These are phyloP conservation scores for Monarcha castaneiventris DNA, from an alignment of 2,113 vertebrate genomes.

Conservation along the genomic window DNA sequence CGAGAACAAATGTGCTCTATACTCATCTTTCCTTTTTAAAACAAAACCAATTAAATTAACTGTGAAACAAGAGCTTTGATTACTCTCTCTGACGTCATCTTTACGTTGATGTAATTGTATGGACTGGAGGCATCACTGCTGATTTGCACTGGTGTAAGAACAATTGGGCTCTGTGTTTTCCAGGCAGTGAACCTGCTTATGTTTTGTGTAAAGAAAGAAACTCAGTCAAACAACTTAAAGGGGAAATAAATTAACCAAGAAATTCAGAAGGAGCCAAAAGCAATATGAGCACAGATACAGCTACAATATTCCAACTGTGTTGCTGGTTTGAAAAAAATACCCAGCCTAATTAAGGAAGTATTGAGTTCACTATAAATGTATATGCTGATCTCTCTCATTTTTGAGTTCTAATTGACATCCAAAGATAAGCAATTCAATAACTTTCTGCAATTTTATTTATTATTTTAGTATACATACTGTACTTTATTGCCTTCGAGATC, in stretches of 20 bases:
- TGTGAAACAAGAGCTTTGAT: slow-evolving; percentile 15
- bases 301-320: not conserved
- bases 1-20: slow-evolving; percentile 8
- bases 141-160: not conserved
- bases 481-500: not conserved
- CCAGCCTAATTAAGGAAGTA: not conserved
- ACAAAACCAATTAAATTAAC: not conserved
- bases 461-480: not conserved
- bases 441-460: not conserved
- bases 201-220: slow-evolving; percentile 27
- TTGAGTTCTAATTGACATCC: not conserved
- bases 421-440: not conserved
- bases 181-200: not conserved
- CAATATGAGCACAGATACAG: not conserved
- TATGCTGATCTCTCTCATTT: not conserved
- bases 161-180: not conserved
- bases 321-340: not conserved
- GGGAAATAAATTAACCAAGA: slow-evolving; percentile 15
- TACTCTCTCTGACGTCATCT: not conserved
- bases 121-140: not conserved
- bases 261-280: slow-evolving; percentile 19
- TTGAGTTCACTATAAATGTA: not conserved
- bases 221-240: not conserved
- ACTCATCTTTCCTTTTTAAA: not conserved
- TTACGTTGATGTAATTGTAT: not conserved